Base-by-base conservation (phyloP, 1,140 invertebrate genomes). In the Temnothorax curvispinosus region DNA sequence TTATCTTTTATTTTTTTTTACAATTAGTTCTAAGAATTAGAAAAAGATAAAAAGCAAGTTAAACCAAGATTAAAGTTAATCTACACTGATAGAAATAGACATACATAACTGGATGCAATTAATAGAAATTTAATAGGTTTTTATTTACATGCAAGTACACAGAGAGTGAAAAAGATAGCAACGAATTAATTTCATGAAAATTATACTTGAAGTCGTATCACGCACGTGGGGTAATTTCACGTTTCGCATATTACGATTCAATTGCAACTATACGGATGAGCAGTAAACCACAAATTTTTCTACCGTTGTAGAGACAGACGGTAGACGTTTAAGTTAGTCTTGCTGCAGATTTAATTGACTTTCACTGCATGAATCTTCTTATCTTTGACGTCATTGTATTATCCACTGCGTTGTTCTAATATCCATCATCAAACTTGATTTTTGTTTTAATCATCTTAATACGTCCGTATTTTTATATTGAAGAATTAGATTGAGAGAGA, bases 291-390 rank as follows among this genome's bases (percentile, higher is more conserved):
- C 21, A 44, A 41, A 81, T 81, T 41, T 56, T 81, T 69, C n/a
- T 81, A 13, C 13, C 35, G 5, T 41, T 52, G 32, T 13, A 27
- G 35, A 1, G 6, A 18, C 35, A 72, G 35, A 69, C 11, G 50
- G 1, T 32, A 54, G 35, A 32, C 2, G n/a, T 50, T 18, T 71
- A 2, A 71, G 38, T 18, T 15, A 27, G 21, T 38, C 9, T 44
- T 72, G n/a, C 15, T 27, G 58, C n/a, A 38, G 18, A 56, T 75
- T 75, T 67, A 32, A 87, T 87, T 56, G 69, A 87, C 41, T 87
- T 87, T 87, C 41, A 82, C 71, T 84, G 41, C 47, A 32, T 7
- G 15, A 27, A 69, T 44, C 35, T 47, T 32, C 9, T 69, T 41
- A 54, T 41, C 35, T 41, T 69, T 6, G 2, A 81, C 15, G 7